Evolutionary conservation across 2,113 vertebrate genomes (phyloP).

Genomic region (Entosphenus tridentatus): DNA sequence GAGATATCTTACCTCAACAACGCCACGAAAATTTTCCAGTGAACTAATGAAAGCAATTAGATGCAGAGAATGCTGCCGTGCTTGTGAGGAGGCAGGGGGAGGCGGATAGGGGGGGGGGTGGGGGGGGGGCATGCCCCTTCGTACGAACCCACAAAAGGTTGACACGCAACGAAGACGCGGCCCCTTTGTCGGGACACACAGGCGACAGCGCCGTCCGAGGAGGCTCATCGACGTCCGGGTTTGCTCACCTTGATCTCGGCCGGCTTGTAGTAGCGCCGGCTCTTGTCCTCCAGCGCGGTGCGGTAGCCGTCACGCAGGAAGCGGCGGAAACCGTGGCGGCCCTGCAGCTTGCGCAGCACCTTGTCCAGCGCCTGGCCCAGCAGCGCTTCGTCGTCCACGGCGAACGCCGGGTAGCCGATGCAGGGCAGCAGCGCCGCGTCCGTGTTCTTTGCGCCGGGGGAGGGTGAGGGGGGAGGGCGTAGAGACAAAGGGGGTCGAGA

Average conservation of each 20-base stretch:
- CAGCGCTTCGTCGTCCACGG: conserved; percentile 72
- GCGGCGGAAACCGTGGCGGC: conserved; percentile 75
- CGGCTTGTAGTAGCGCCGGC: conserved; percentile 64
- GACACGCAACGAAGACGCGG: too few species aligned
- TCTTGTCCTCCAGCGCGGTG: conserved; percentile 59
- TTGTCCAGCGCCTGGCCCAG: conserved; percentile 76
- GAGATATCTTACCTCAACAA: too few species aligned
- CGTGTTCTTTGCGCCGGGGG: conserved; percentile 38
- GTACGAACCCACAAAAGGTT: too few species aligned
- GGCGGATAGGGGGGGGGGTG: too few species aligned
- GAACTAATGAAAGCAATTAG: too few species aligned
- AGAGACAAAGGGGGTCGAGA: neutral
- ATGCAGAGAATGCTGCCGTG: too few species aligned
- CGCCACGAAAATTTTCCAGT: too few species aligned
- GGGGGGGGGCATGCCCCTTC: too few species aligned
- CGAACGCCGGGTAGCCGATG: conserved; percentile 83
- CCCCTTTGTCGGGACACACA: too few species aligned
- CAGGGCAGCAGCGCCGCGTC: conserved; percentile 75
- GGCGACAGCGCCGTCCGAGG: too few species aligned
- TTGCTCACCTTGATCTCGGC: conserved; percentile 76
- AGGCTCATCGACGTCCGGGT: neutral
- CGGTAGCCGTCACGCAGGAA: conserved; percentile 77
- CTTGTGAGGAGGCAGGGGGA: too few species aligned
- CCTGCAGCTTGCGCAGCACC: conserved; percentile 60
- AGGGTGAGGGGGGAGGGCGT: neutral